Evolutionary conservation across 1,140 invertebrate genomes (phyloP), one percentile per base, ranked within the genome.

Genomic region (Caenorhabditis latens): DNA sequence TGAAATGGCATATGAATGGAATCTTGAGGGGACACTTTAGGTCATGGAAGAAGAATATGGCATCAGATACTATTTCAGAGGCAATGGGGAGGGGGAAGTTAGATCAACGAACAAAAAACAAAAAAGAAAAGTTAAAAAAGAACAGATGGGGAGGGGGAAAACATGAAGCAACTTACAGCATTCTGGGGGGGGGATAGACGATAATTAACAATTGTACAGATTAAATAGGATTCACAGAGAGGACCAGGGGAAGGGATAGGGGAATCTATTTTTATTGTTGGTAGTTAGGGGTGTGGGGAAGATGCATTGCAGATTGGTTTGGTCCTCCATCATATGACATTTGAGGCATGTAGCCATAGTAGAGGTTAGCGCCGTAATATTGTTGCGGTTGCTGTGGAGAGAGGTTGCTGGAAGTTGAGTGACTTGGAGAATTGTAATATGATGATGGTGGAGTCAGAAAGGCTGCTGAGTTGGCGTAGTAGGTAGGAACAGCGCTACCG

Each of bases 311-410:
- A 24, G 24, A 32, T 9, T 32, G 61, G 0, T 24, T 63, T 7
- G 24, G 14, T 63, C 21, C 61, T 21, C 11, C 24, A 13, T 63
- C 61, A 32, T 63, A 63, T 63, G 61, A 8, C 21, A 63, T 14
- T 46, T 43, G 71, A 4, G 71, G 71, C 21, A 79, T 79, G 9
- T 50, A 79, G 9, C 71, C 71, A 50, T 79, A 79, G n/a, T 79
- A 79, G 8, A 79, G 40, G 46, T 79, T 79, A 32, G 71, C 46
- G 21, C 71, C 71, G 53, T 79, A 79, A 46, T 79, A 79, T 24
- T 14, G 46, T 50, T 79, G 71, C 13, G 43, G 71, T 11, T 9
- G n/a, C 11, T 79, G 71, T 32, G 32, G 32, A 6, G 71, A 79
- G 42, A 50, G 14, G 46, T 79, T 79, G n/a, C 43, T 50, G 24